Evolutionary conservation across 2,113 vertebrate genomes (phyloP), one percentile per base, ranked within the genome.

Genomic region (Puma concolor): DNA sequence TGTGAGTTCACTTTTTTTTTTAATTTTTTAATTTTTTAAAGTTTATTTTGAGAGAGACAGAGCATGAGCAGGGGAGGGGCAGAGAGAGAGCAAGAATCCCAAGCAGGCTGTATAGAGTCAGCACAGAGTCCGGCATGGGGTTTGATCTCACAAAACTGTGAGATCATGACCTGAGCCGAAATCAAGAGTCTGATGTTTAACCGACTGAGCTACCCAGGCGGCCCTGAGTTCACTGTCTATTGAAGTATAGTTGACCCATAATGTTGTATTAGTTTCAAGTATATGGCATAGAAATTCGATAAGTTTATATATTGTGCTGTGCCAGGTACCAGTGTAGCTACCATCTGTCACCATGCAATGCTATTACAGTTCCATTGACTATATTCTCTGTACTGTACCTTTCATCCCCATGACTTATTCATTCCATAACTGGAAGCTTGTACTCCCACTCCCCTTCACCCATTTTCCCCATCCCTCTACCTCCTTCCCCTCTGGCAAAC

Each of bases 1-100:
- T 97, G 99, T 99, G 92, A 98, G 99, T 98, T 52, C 74, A 7
- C 15, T 44, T 67, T 91, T 67, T 29, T 54, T 16, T 54, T 60
- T 57, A 8, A 44, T 57, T 57, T 23, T 23, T 23, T 23, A 60
- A 60, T 60, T 60, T 60, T 60, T 60, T 8, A 60, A 60, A 60
- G 23, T 60, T 60, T 60, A 60, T 60, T 23, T 60, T 60, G 57
- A 60, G 8, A 9, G 57, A 60, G 54, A 57, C 52, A 54, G 52
- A 16, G 21, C 23, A 21, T 60, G 21, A 60, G 57, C 57, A 60
- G 57, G 57, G 57, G 21, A 25, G 21, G 57, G 57, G 57, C 57
- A 60, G 57, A 60, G 21, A 60, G 57, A 60, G 57, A 60, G 57
- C 21, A 5, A 60, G 57, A 60, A 60, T 60, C 57, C 57, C 19